Evolutionary conservation across 2,797 vertebrate genomes (phyloP), one percentile per base, ranked within the genome.

Genomic region (Malacoraja senta): DNA sequence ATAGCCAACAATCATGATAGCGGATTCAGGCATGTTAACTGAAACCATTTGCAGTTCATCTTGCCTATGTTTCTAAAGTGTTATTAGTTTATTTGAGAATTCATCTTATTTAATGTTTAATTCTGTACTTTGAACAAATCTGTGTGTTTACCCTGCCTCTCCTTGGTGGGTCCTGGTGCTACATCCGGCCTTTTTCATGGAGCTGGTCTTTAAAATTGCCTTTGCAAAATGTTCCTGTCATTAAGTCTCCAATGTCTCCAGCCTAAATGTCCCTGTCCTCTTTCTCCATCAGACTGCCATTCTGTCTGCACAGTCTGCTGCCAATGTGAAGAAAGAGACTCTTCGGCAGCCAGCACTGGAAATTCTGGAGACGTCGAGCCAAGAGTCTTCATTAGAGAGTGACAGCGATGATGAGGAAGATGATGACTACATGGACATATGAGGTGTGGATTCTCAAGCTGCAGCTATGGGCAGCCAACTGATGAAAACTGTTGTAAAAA

Each of bases 331-430:
- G 95, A 99, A 98, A 95, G 99, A 99, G 96, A 98, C 96, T 19
- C 97, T 99, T 94, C 97, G 97, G 95, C 99, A 99, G 96, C 98
- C 99, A 0, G 98, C 97, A 21, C 97, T 99, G 95, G 99, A 99
- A 96, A 98, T 99, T 93, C 97, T 99, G 94, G 99, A 99, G 96
- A 99, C 98, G 0, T 99, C 99, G 76, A 99, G 99, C 96, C 99
- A 99, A 96, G 99, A 99, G 95, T 99, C 99, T 13, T 99, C 98
- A 0, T 96, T 99, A 95, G 99, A 99, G 96, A 99, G 99, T 68
- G 99, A 99, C 96, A 98, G 98, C 0, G 99, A 99, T 1, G 98
- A 99, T 94, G 98, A 99, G 71, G 97, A 97, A 90, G 97, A 97
- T 2, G 97, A 97, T 2, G 98, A 99, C 94, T 98, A 98, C 96